A percentile compares a stretch with the other conserved stretches of the same genome.
These are phyloP conservation scores for Tenebrio molitor DNA, from an alignment of 1,140 invertebrate species.

Conservation along the genomic window DNA sequence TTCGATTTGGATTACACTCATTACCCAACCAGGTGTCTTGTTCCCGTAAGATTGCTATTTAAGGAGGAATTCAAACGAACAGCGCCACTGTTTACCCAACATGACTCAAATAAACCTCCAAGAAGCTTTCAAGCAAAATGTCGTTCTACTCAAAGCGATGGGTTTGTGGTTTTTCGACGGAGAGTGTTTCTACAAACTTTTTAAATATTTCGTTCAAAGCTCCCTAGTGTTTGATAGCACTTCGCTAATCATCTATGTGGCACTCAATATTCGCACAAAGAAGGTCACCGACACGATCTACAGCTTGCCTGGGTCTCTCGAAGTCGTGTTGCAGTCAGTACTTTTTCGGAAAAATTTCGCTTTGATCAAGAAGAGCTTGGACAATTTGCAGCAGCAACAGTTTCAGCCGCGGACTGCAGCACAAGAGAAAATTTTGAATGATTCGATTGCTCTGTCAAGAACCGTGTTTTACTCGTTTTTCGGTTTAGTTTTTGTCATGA, in stretches of 20 bases:
- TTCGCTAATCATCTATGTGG: slow-evolving; percentile 3
- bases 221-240: slow-evolving; percentile 16
- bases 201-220: slow-evolving; percentile 12
- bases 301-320: slow-evolving; percentile 12
- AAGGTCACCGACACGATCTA: slow-evolving; percentile 14
- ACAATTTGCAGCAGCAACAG: slow-evolving; percentile 1
- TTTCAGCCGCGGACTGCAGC: not conserved
- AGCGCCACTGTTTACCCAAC: not conserved
- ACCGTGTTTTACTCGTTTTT: not conserved
- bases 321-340: slow-evolving; percentile 7
- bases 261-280: not conserved
- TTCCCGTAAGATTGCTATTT: slow-evolving; percentile 17
- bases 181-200: slow-evolving; percentile 6
- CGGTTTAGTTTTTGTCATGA: not conserved
- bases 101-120: slow-evolving; percentile 1
- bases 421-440: slow-evolving; percentile 3
- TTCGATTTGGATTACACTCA: not conserved
- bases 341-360: slow-evolving; percentile 1
- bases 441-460: not conserved
- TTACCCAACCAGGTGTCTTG: not conserved
- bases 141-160: slow-evolving; percentile 3
- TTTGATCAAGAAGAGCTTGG: not conserved
- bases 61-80: not conserved
- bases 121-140: slow-evolving; percentile 8
- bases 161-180: not conserved